Evolutionary conservation across 2,113 vertebrate species (phyloP).

Genomic region (Parotia lawesii): DNA sequence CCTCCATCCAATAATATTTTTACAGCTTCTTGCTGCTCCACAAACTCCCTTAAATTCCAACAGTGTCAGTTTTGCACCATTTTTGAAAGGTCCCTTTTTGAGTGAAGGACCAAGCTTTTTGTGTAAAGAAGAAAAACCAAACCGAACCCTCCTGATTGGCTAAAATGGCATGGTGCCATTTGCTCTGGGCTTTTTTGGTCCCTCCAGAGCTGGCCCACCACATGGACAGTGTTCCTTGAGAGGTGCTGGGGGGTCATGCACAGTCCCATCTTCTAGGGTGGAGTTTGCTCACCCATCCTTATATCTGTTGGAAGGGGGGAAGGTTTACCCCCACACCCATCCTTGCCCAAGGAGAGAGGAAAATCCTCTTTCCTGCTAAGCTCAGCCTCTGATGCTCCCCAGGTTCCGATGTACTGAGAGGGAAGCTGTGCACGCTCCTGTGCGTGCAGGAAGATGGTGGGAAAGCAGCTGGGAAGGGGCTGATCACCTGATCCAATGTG

Average conservation of each 20-base stretch:
- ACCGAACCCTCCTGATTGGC: not conserved
- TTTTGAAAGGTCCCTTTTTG: not conserved
- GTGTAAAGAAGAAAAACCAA: not conserved
- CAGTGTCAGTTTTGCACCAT: not conserved
- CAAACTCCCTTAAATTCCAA: not conserved
- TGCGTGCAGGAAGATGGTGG: not conserved
- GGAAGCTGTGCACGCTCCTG: not conserved
- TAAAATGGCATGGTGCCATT: accelerated
- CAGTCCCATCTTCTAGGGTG: not conserved
- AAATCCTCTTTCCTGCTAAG: not conserved
- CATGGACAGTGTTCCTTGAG: not conserved
- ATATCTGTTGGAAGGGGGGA: accelerated
- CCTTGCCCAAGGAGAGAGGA: not conserved
- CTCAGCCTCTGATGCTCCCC: not conserved
- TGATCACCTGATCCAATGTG: accelerated
- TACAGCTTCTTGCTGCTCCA: not conserved
- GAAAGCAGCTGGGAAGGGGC: not conserved
- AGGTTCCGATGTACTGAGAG: not conserved
- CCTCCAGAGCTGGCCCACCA: not conserved
- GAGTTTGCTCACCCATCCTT: not conserved
- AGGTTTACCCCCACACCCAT: not conserved
- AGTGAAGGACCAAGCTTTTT: not conserved
- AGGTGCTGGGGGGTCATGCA: not conserved
- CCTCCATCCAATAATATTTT: not conserved
- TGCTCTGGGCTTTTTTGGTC: not conserved